A percentile compares a stretch with the other conserved stretches of the same genome.
Evolutionary conservation across 2,888 invertebrate species (phyloP).

Genomic region (Heliconius cydno): DNA sequence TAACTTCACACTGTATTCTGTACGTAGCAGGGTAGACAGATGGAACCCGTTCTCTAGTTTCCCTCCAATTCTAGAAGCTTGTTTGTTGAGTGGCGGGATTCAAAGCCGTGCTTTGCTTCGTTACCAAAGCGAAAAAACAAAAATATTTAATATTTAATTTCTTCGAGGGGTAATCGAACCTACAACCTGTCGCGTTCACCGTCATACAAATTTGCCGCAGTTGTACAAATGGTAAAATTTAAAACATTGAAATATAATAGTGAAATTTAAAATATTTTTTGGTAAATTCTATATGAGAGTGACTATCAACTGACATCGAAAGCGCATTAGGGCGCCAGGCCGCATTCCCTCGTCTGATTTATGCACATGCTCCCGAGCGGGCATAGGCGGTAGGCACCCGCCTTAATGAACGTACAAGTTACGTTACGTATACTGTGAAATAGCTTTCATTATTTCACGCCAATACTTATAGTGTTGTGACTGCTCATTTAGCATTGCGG

Average conservation of each 20-base stretch:
- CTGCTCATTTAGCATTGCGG: conserved; percentile 51
- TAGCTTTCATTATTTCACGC: conserved; percentile 77
- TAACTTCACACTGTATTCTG: too few relatives aligned
- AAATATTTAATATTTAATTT: too few relatives aligned
- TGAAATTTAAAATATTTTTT: conserved; percentile 31
- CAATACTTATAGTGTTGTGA: conserved; percentile 70
- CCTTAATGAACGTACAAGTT: conserved; percentile 79
- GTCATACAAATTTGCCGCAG: too few relatives aligned
- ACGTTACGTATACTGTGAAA: conserved; percentile 73
- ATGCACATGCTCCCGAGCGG: conserved; percentile 75
- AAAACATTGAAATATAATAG: not conserved
- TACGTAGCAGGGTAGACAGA: too few relatives aligned
- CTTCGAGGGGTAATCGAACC: too few relatives aligned
- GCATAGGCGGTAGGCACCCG: conserved; percentile 66
- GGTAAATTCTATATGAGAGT: conserved; percentile 51
- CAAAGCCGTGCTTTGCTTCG: too few relatives aligned
- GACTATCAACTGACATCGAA: conserved; percentile 79
- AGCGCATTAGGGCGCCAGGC: conserved; percentile 79
- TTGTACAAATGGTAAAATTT: not conserved
- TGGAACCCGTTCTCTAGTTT: too few relatives aligned
- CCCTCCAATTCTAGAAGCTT: too few relatives aligned
- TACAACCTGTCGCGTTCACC: too few relatives aligned
- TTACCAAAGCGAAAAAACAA: too few relatives aligned
- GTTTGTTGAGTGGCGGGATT: too few relatives aligned
- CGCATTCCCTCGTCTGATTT: conserved; percentile 79